A percentile compares a stretch with the other conserved stretches of the same genome.
Conservation (phyloP, 1,140 invertebrate genomes). For the Pemphigus obesinymphae region DNA sequence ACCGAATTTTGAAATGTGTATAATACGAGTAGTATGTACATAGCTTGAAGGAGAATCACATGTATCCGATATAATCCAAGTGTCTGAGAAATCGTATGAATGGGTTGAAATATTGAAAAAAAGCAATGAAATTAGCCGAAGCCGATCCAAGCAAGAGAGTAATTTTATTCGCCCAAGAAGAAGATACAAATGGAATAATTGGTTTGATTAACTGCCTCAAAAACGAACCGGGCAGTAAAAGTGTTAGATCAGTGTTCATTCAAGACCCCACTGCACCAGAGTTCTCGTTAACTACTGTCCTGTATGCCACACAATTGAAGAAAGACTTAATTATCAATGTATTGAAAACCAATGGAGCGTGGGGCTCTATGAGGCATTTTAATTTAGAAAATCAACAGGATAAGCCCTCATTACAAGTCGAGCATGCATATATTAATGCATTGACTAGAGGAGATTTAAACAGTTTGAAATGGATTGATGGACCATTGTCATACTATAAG, state of each 20-base stretch:
- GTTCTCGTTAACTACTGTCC: conserved; percentile 57
- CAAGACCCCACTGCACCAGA: conserved; percentile 60
- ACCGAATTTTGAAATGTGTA: too few species aligned
- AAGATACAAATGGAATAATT: conserved; percentile 69
- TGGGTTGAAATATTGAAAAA: conserved; percentile 82
- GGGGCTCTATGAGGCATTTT: conserved; percentile 82
- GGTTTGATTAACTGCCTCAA: conserved; percentile 86
- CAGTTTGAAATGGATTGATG: conserved; percentile 90
- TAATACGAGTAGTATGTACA: background rate
- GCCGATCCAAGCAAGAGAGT: conserved; percentile 57
- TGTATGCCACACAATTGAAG: conserved; percentile 61
- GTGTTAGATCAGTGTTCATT: conserved; percentile 67
- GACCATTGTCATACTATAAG: conserved; percentile 62
- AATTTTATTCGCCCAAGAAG: conserved; percentile 64
- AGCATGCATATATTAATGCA: conserved; percentile 91
- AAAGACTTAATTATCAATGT: conserved; percentile 83
- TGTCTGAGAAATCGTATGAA: conserved; percentile 63
- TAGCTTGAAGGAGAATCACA: background rate
- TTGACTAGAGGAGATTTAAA: conserved; percentile 84
- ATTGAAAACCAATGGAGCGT: conserved; percentile 61
- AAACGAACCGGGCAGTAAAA: conserved; percentile 72
- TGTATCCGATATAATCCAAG: conserved; percentile 55
- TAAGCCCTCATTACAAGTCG: conserved; percentile 59
- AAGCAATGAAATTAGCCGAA: conserved; percentile 60
- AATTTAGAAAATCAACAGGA: conserved; percentile 59